Percentiles rank a stretch among this genome's conserved stretches.
Evolutionary conservation across 1,140 invertebrate species (phyloP).

Genomic region (honey bee (Apis mellifera)): Amel_HAv3.1 CM009932.2:11141501-11142000

Average conservation of each 20-base stretch:
- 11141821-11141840: neutral
- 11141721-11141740: neutral
- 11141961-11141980: constrained; percentile 31
- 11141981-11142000: neutral
- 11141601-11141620: constrained; percentile 52
- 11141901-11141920: constrained; percentile 16
- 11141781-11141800: constrained; percentile 54
- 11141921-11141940: too few relatives aligned
- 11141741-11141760: constrained; percentile 19
- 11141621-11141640: constrained; percentile 59
- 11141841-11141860: neutral
- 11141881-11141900: neutral
- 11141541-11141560: constrained; percentile 64
- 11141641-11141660: constrained; percentile 57
- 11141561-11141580: constrained; percentile 70
- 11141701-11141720: constrained; percentile 31
- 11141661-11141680: constrained; percentile 53
- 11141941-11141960: constrained; percentile 26
- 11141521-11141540: constrained; percentile 66
- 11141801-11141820: neutral
- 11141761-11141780: constrained; percentile 74
- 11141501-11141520: constrained; percentile 70
- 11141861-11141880: neutral
- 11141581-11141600: constrained; percentile 69
- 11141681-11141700: constrained; percentile 38